Conservation (phyloP, 2,888 invertebrate genomes). For the Ochlodes sylvanus region DNA sequence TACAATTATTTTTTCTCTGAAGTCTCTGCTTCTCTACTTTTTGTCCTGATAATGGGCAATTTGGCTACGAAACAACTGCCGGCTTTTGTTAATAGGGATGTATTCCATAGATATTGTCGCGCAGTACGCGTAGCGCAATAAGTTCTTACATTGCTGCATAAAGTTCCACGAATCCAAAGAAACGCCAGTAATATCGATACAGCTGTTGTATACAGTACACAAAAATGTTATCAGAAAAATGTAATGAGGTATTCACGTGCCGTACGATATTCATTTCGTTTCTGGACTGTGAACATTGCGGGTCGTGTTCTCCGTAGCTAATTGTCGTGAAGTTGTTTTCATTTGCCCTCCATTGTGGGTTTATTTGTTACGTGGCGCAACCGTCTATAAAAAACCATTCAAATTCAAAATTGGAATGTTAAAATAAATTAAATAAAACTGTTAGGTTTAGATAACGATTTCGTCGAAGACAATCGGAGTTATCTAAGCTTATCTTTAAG, state of each 20-base stretch:
- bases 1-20: no score
- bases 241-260: neutral
- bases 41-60: no score
- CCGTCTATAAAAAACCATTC: conserved; percentile 41
- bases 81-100: no score
- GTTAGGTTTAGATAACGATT: neutral
- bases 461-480: neutral
- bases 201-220: conserved; percentile 1
- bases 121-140: neutral
- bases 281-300: neutral
- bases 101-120: no score
- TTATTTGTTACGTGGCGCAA: conserved; percentile 56
- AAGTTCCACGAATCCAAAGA: neutral
- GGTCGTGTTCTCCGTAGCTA: conserved; percentile 42
- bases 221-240: conserved; percentile 12
- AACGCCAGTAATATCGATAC: neutral
- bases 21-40: no score
- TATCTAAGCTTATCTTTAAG: conserved; percentile 1
- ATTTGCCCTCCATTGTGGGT: conserved; percentile 60
- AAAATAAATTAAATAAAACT: neutral
- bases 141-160: neutral
- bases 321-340: conserved; percentile 65
- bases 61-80: no score
- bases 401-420: neutral
- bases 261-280: conserved; percentile 7